These are phyloP conservation scores for Smutsia temminckii DNA, from an alignment of 2,797 vertebrate genomes.

Conservation along the genomic window DNA sequence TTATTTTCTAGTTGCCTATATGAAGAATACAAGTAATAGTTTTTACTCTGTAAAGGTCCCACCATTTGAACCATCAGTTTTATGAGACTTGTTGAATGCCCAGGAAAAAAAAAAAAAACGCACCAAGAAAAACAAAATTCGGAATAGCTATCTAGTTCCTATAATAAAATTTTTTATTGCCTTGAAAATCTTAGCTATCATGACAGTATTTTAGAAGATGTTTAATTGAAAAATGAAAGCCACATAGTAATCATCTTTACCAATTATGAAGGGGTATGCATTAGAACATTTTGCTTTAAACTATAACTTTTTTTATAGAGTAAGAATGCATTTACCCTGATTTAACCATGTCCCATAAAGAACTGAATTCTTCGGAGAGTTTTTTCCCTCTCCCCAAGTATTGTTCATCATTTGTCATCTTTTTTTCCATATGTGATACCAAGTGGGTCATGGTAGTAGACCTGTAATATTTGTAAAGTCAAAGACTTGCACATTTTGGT, in stretches of 20 bases:
- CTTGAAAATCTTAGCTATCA: not conserved
- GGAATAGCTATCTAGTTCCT: not conserved
- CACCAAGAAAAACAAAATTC: not conserved
- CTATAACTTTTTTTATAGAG: not conserved
- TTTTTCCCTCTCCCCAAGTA: not conserved
- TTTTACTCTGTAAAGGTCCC: not conserved
- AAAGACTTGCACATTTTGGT: not conserved
- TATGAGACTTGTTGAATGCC: not conserved
- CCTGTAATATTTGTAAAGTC: not conserved
- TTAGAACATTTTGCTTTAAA: not conserved
- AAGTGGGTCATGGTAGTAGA: not conserved
- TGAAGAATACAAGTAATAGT: not conserved
- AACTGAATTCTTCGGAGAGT: not conserved
- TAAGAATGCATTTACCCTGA: not conserved
- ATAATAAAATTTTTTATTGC: not conserved
- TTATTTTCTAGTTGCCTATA: not conserved
- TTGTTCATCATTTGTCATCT: not conserved
- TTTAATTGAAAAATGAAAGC: conserved; percentile 30
- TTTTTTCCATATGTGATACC: not conserved
- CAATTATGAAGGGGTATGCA: not conserved
- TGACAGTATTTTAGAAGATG: conserved; percentile 35
- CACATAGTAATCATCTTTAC: conserved; percentile 11
- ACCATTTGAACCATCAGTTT: not conserved
- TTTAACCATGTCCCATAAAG: not conserved
- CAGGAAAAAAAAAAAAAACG: not conserved